Evolutionary conservation across 2,888 invertebrate genomes (phyloP), one percentile per base, ranked within the genome.

Genomic region (Drosophila dives): DNA sequence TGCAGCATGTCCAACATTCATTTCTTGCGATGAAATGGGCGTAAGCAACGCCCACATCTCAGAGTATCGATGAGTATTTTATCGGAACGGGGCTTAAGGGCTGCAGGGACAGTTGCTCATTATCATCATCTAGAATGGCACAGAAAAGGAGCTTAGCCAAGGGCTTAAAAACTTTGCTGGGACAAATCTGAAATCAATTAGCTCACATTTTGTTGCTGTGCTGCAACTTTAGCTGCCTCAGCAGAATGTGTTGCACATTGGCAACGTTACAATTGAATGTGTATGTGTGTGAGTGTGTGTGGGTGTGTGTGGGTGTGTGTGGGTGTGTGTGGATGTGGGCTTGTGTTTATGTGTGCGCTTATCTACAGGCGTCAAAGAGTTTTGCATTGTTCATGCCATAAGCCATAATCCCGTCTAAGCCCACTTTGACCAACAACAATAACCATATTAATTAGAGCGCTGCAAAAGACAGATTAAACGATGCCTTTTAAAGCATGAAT

Each of bases 141-240:
- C 15, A 29, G 15, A 49, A 58, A 49, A 67, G 55, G 17, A 69
- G 72, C 78, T 78, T 65, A 72, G 42, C 50, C 53, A 7, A 34
- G 33, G 48, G 63, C 69, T 65, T 51, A 50, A 72, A 67, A 69
- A 72, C 68, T 62, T 54, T 50, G 38, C 50, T 33, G 8, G 29
- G 51, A 64, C 58, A 62, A 50, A 60, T 45, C 59, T 53, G 26
- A 75, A 72, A 80, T 72, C 80, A 79, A 79, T 79, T 79, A 80
- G 69, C 66, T 69, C 56, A 49, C 63, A 64, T 64, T 64, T 59
- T 72, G 36, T 56, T 64, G 42, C 33, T 48, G 40, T 53, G 53
- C 59, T 60, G 55, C 66, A 56, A 45, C 55, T 60, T 48, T 8
- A 8, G 33, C 64, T 64, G 69, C 42, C 26, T 68, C 62, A 59